Base-by-base conservation (phyloP, 1,140 invertebrate genomes). In the Tetragnatha versicolor region DNA sequence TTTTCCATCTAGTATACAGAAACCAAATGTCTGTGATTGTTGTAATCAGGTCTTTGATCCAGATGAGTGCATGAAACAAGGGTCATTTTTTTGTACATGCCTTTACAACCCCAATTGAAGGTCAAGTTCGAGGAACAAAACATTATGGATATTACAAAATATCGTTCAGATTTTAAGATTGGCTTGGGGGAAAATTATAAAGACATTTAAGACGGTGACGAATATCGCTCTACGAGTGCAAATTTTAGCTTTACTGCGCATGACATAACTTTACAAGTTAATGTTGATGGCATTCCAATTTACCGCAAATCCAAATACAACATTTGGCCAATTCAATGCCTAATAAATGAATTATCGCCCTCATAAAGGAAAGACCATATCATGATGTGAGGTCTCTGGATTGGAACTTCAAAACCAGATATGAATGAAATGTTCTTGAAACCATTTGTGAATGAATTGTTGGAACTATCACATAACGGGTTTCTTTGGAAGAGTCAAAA, bases 241-340 rank as follows among this genome's bases (percentile, higher is more conserved):
- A 4, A 33, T 35, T 33, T 37, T 35, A 63, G 7, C 10, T 7
- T 10, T 55, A 9, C 17, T 63, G 3, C 25, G 33, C 17, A 10
- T 22, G 17, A 55, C 51, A 58, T 58, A 1, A n/a, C 60, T 17
- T 22, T 39, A 33, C 60, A 63, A 33, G 27, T 31, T 6, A 63
- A 63, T 35, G 33, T 63, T 5, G 58, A 61, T 61, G 63, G 63
- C 45, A 66, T 66, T 25, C 63, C 63, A 20, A 39, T 66, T 17
- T 66, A 66, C 27, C 33, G 12, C 20, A 66, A 66, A 45, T 39
- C 63, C 9, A 39, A 45, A 25, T 42, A 66, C 25, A 27, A 14
- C 39, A 39, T 42, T 25, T 66, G 35, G 63, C 39, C 63, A 0
- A 25, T 66, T 9, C 63, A 66, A 20, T 66, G 63, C 25, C 39